Evolutionary conservation across 2,797 vertebrate species (phyloP), one percentile per base, ranked within the genome.

Genomic region (Okamejei kenojei): DNA sequence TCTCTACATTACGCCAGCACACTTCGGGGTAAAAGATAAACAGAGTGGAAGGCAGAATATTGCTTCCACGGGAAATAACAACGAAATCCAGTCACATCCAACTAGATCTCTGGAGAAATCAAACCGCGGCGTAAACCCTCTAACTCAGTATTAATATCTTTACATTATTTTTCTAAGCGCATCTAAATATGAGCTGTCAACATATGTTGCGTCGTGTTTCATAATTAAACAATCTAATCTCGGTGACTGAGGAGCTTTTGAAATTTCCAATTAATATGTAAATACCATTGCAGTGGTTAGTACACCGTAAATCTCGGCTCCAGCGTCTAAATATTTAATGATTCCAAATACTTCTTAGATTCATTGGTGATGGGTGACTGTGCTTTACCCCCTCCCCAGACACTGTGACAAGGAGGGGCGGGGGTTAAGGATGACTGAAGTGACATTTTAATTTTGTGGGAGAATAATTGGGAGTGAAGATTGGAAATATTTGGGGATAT

Each of bases 201-300:
- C 11, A 86, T 61, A 88, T 65, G n/a, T 88, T 68, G 61, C 17
- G 29, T 32, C 0, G 23, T 63, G 29, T 63, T 13, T 29, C 61
- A 63, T 61, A n/a, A 45, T 5, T 38, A 45, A 35, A 10, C 54
- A 29, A 54, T 58, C 4, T 63, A 88, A 68, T 35, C 84, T 88
- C 15, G 32, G 1, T 88, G n/a, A 65, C 61, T 26, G 61, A 65
- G 61, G 58, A 63, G 32, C n/a, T 86, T 86, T 86, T 32, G 2
- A 65, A 88, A 88, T 68, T 65, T 65, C 84, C 61, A 88, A 35
- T 88, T 32, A 88, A 35, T 88, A 88, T 88, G 84, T 21, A 88
- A 88, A 88, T 68, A 4, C 84, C 68, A 45, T 68, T 68, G 61
- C n/a, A 65, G 84, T 35, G 0, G 84, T 21, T 29, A 35, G 35